Conservation (phyloP, 2,888 invertebrate genomes). For the Drosophila setosimentum region DNA sequence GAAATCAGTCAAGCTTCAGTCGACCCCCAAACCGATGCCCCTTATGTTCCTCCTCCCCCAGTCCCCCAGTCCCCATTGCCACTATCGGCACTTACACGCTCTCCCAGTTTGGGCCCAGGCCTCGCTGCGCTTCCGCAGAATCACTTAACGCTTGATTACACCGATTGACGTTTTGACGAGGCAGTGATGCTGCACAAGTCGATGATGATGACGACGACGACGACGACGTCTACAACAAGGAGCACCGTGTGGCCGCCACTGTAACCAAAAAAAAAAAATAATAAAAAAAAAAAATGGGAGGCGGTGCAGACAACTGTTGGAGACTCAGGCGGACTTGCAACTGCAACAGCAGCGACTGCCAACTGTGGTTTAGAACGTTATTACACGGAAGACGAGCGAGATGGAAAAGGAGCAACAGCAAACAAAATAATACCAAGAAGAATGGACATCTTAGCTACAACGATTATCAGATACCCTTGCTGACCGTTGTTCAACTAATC, state of each 20-base stretch:
- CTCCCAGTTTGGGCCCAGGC: constrained; percentile 29
- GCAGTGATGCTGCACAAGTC: constrained; percentile 78
- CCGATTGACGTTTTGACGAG: constrained; percentile 81
- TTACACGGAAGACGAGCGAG: constrained; percentile 33
- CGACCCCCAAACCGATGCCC: constrained; percentile 9
- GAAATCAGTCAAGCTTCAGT: constrained; percentile 47
- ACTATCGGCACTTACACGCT: background rate
- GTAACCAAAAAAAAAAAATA: constrained; percentile 16
- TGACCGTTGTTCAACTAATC: background rate
- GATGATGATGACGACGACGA: constrained; percentile 58
- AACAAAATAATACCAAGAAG: background rate
- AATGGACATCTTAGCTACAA: background rate
- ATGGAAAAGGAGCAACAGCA: background rate
- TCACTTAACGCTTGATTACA: constrained; percentile 84
- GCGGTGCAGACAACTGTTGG: constrained; percentile 54
- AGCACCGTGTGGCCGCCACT: constrained; percentile 17
- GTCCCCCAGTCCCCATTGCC: background rate
- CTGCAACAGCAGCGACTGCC: constrained; percentile 16
- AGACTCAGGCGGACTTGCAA: constrained; percentile 6
- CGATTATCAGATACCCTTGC: background rate
- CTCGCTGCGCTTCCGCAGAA: constrained; percentile 79
- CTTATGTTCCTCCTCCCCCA: background rate
- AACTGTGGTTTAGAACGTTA: constrained; percentile 46
- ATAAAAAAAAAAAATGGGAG: background rate
- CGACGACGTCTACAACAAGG: constrained; percentile 12